These are phyloP conservation scores for Spheniscus mendiculus DNA, from an alignment of 2,113 vertebrate species.

Conservation along the genomic window DNA sequence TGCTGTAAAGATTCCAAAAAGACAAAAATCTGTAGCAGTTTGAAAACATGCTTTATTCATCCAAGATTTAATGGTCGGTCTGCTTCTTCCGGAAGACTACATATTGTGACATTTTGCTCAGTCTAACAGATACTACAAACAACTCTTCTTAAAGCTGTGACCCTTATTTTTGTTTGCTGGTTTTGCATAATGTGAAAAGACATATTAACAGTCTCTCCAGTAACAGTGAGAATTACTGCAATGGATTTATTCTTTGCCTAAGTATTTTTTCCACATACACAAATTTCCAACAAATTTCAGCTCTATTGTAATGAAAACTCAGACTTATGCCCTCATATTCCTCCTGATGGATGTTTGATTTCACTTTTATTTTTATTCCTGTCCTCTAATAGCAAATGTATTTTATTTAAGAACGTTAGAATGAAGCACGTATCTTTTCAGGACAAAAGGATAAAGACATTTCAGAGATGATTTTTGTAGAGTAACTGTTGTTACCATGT, in stretches of 20 bases:
- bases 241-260: neutral
- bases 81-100: slow-evolving; percentile 9
- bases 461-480: neutral
- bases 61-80: slow-evolving; percentile 28
- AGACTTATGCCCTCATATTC: neutral
- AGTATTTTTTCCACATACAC: neutral
- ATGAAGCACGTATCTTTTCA: neutral
- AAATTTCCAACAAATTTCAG: neutral
- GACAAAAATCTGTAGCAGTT: neutral
- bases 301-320: neutral
- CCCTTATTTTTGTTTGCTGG: slow-evolving; percentile 18
- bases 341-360: neutral
- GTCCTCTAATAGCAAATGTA: neutral
- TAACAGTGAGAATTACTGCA: neutral
- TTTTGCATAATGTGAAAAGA: slow-evolving; percentile 6
- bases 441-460: neutral
- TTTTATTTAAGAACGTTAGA: neutral
- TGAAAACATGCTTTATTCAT: neutral
- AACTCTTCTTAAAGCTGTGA: slow-evolving; percentile 13
- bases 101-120: slow-evolving; percentile 39
- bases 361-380: neutral
- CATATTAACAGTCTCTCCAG: neutral
- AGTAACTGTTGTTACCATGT: neutral
- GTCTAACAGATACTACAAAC: slow-evolving; percentile 16
- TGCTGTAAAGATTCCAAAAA: neutral